Conservation (phyloP, 2,888 invertebrate species). For the Melinaea menophilus region DNA sequence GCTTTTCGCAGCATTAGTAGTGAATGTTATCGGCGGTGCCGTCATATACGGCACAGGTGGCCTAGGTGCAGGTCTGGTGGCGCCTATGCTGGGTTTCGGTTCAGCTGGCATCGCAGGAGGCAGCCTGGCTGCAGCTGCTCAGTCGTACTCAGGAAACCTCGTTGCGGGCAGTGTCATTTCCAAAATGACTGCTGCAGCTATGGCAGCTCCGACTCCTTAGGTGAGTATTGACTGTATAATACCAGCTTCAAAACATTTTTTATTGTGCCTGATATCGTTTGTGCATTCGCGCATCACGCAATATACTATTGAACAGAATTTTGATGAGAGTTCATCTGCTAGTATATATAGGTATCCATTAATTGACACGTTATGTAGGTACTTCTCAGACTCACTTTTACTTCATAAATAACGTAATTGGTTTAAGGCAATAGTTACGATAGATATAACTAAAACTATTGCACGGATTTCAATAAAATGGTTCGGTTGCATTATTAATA, state of each 20-base stretch:
- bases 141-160: constrained; percentile 58
- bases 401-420: constrained; percentile 14
- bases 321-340: too few relatives aligned
- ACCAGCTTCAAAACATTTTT: too few relatives aligned
- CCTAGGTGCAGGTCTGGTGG: constrained; percentile 46
- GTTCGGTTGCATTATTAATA: too few relatives aligned
- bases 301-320: too few relatives aligned
- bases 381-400: not conserved
- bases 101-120: constrained; percentile 53
- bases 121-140: constrained; percentile 56
- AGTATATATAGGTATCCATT: too few relatives aligned
- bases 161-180: constrained; percentile 59
- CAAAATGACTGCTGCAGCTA: constrained; percentile 55
- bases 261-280: too few relatives aligned
- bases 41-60: constrained; percentile 56
- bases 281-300: too few relatives aligned
- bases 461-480: too few relatives aligned
- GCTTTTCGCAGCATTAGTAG: constrained; percentile 46
- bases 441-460: too few relatives aligned
- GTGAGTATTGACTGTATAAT: constrained; percentile 22
- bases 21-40: constrained; percentile 48
- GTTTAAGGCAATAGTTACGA: too few relatives aligned
- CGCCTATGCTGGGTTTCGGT: constrained; percentile 56
- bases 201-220: constrained; percentile 62
- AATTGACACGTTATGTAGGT: too few relatives aligned